phyloP scores from a whole-genome alignment of 2,797 vertebrate species.

The Poecilia velifera region DNA sequence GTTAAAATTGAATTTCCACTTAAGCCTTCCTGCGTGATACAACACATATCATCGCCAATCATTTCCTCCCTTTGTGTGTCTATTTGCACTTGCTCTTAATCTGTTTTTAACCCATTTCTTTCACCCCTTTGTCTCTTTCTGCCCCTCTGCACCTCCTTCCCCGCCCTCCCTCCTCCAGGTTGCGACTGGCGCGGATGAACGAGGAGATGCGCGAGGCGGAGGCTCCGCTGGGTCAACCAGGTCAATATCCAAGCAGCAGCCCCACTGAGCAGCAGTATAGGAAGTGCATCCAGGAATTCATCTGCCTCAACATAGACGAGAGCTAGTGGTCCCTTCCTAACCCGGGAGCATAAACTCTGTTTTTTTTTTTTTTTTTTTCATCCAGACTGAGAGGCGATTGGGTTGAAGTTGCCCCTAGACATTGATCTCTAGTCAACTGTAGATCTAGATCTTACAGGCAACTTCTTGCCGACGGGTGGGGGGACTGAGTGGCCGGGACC shows the following conservation, averaged over 20 bases:
- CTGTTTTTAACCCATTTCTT: background rate
- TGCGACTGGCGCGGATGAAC: conserved; percentile 96
- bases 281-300: conserved; percentile 99
- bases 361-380: background rate
- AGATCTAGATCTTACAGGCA: conserved; percentile 53
- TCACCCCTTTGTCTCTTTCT: background rate
- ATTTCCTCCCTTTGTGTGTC: background rate
- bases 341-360: conserved; percentile 22
- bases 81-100: background rate
- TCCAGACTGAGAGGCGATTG: conserved; percentile 30
- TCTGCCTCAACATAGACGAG: conserved; percentile 97
- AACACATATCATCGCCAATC: background rate
- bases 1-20: background rate
- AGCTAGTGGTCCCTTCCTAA: conserved; percentile 81
- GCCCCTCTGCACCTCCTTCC: background rate
- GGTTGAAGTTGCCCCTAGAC: conserved; percentile 59
- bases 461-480: conserved; percentile 29
- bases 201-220: conserved; percentile 98
- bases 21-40: background rate
- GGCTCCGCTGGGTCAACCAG: conserved; percentile 89
- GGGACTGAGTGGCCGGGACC: conserved; percentile 28
- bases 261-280: conserved; percentile 98
- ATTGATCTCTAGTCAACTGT: conserved; percentile 42
- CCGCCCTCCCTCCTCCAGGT: conserved; percentile 68
- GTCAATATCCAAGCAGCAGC: conserved; percentile 92